Conservation (phyloP, 2,113 vertebrate species). For the Capra hircus region DNA sequence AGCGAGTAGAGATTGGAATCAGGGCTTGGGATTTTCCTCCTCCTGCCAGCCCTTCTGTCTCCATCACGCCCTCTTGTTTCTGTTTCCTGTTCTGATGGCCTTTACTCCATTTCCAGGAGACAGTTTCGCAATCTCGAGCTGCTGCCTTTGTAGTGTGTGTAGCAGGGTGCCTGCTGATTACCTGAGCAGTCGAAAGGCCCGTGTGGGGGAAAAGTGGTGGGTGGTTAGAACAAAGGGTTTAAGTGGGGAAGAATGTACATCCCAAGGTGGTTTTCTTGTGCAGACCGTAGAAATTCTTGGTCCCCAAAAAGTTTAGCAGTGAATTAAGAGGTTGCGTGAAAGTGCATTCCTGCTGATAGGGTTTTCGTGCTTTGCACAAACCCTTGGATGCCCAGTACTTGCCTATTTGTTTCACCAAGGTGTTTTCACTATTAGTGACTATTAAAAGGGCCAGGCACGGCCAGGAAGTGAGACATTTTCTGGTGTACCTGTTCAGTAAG, state of each 20-base stretch:
- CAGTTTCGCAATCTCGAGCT: accelerated
- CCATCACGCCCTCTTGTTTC: background rate
- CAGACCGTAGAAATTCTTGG: background rate
- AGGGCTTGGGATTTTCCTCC: background rate
- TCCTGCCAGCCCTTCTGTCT: accelerated
- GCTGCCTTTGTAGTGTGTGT: too few relatives aligned
- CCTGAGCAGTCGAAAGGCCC: background rate
- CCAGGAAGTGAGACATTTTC: background rate
- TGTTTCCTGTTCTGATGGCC: background rate
- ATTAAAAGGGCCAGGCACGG: background rate
- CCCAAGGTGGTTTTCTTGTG: background rate
- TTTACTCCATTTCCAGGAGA: background rate
- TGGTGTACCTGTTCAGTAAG: background rate
- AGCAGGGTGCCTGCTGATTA: background rate
- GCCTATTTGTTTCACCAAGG: background rate
- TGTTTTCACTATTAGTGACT: background rate
- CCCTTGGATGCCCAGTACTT: background rate
- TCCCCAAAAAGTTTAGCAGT: background rate
- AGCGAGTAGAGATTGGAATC: background rate
- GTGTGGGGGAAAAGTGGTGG: background rate
- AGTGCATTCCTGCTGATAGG: background rate
- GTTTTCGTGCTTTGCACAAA: background rate
- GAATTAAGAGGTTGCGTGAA: background rate
- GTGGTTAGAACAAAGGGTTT: background rate
- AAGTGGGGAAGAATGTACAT: background rate